phyloP scores from a whole-genome alignment of 2,797 vertebrate species.

The Pipistrellus pipistrellus region DNA sequence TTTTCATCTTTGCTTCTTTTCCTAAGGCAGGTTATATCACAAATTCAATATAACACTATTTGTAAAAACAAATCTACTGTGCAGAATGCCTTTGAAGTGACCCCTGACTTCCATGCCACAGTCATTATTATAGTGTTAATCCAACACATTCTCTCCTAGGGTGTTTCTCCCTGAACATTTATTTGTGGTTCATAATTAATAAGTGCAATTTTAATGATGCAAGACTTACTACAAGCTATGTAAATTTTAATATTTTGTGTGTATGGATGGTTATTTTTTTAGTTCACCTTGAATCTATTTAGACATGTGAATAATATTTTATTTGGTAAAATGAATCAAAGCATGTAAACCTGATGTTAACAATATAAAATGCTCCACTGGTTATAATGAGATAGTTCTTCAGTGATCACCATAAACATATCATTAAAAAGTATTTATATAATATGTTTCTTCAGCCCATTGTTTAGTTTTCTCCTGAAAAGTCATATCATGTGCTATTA shows the following conservation, averaged over 20 bases:
- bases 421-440: constrained; percentile 34
- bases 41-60: constrained; percentile 53
- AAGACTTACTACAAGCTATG: neutral
- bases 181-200: constrained; percentile 15
- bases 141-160: neutral
- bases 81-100: constrained; percentile 64
- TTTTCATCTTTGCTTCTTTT: constrained; percentile 40
- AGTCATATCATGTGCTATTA: neutral
- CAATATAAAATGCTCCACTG: neutral
- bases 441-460: neutral
- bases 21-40: neutral
- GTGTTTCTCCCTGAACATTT: constrained; percentile 29
- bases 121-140: constrained; percentile 17
- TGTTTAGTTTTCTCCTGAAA: constrained; percentile 41
- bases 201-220: constrained; percentile 10
- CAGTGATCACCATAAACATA: neutral
- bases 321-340: constrained; percentile 47
- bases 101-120: constrained; percentile 7
- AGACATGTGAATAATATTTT: neutral
- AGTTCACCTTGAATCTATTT: constrained; percentile 44
- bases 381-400: constrained; percentile 6
- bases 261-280: neutral
- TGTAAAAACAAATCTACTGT: constrained; percentile 58
- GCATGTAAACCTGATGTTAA: neutral
- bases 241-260: constrained; percentile 38